phyloP scores from a whole-genome alignment of 2,797 vertebrate genomes.

The Argyrosomus regius region DNA sequence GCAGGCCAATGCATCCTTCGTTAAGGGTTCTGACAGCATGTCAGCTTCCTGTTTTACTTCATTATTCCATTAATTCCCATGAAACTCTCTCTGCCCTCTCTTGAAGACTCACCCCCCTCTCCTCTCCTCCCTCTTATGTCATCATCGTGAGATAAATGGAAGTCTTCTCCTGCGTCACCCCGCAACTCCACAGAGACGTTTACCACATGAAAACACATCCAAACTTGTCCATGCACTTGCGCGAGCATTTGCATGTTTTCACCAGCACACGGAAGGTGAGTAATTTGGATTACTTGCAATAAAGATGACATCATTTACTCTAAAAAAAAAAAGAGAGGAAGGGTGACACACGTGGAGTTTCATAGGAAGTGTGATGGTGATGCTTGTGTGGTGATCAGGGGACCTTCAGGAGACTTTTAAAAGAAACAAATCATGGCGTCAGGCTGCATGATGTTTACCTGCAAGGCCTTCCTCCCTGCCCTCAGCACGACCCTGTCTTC shows the following conservation, averaged over 20 bases:
- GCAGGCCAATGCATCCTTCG: slow-evolving; percentile 22
- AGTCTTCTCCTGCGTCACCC: slow-evolving; percentile 54
- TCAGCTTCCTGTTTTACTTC: slow-evolving; percentile 53
- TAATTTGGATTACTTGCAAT: background rate
- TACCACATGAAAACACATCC: slow-evolving; percentile 56
- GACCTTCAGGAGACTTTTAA: background rate
- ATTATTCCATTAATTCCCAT: slow-evolving; percentile 51
- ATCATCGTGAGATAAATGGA: slow-evolving; percentile 37
- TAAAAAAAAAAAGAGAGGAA: background rate
- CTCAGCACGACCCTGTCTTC: slow-evolving; percentile 28
- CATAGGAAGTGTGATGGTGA: background rate
- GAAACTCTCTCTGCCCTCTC: slow-evolving; percentile 27
- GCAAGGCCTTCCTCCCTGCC: slow-evolving; percentile 33
- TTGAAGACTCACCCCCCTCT: background rate
- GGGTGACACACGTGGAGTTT: slow-evolving; percentile 9
- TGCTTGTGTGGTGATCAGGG: background rate
- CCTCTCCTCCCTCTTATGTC: slow-evolving; percentile 24
- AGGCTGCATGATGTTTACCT: slow-evolving; percentile 37
- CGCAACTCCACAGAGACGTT: slow-evolving; percentile 45
- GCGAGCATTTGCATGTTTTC: slow-evolving; percentile 11
- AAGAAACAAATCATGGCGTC: slow-evolving; percentile 32
- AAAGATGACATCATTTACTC: slow-evolving; percentile 5
- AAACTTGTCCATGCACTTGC: slow-evolving; percentile 46
- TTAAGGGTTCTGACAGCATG: slow-evolving; percentile 34
- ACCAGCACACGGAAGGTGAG: slow-evolving; percentile 2